Evolutionary conservation across 2,888 invertebrate species (phyloP), one percentile per base, ranked within the genome.

Genomic region (Scaptomyza caliginosa): DNA sequence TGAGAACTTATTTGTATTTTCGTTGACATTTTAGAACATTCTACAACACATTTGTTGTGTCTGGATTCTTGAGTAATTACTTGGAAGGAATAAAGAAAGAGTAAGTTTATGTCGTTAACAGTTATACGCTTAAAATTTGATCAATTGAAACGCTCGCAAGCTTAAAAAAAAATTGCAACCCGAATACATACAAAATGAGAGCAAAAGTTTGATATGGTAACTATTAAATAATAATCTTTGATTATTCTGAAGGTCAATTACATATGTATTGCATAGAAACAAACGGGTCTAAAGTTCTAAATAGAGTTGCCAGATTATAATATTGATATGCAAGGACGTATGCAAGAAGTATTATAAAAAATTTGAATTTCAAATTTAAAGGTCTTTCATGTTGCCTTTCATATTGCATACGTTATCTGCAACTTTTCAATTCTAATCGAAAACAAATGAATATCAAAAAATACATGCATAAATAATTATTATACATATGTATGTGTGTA

Each of bases 181-280:
- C 30, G 13, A 21, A 58, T 58, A 17, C 60, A 59, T 60, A 13
- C 8, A 19, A 59, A 59, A 60, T 30, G 36, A 39, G 19, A 62
- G 16, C 19, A 23, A 39, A 59, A 6, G 13, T 30, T 6, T 58
- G n/a, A 32, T 39, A 34, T 16, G 34, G 60, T 17, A n/a, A n/a
- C n/a, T 13, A 30, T 32, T 39, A 40, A 48, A 30, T 21, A 24
- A 24, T 17, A 24, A 19, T 4, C 24, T 39, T 10, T 6, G 17
- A 19, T 1, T 3, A 13, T 11, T 13, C n/a, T 10, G 13, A 13
- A 40, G 26, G 13, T 40, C 4, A 19, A 30, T 21, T 46, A 17
- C 7, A 32, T 21, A 39, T 11, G 19, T 39, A 39, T 39, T n/a
- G n/a, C n/a, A n/a, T n/a, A n/a, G 5, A 34, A 34, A 39, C 19